Evolutionary conservation across 2,888 invertebrate species (phyloP).

Genomic region (Mesodorylaimus sp.): DNA sequence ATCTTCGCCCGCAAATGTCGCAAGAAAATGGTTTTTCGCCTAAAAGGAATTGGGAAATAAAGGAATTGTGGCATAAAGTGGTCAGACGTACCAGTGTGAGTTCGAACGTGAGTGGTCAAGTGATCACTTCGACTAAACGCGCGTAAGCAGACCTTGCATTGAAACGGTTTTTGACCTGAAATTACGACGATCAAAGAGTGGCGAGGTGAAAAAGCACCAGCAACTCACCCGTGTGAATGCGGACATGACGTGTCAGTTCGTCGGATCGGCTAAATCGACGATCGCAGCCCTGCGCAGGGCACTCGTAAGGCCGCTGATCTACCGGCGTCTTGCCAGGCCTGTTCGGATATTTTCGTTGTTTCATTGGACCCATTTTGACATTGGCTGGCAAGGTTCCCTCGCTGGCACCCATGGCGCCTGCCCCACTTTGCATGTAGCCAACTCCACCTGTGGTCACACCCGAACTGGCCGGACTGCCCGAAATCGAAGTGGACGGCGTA

Average conservation of each 20-base stretch:
- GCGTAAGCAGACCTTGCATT: constrained; percentile 93
- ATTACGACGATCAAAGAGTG: background rate
- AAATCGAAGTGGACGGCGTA: no score
- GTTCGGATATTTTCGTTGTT: constrained; percentile 9
- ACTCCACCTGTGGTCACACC: no score
- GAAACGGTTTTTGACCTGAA: constrained; percentile 12
- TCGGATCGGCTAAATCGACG: constrained; percentile 89
- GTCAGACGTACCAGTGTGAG: constrained; percentile 47
- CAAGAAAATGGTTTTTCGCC: constrained; percentile 93
- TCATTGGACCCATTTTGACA: no score
- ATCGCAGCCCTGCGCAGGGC: constrained; percentile 91
- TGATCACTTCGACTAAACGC: constrained; percentile 94
- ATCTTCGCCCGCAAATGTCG: constrained; percentile 90
- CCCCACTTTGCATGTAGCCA: no score
- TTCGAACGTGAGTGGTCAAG: constrained; percentile 87
- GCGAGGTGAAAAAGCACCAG: constrained; percentile 28
- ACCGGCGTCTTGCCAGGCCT: constrained; percentile 85
- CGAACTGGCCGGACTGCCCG: no score
- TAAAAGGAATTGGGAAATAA: constrained; percentile 21
- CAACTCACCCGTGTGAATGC: constrained; percentile 68
- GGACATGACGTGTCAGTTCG: constrained; percentile 91
- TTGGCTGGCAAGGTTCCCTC: no score
- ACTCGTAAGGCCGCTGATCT: constrained; percentile 91
- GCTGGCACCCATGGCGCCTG: no score
- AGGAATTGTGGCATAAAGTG: background rate